phyloP scores from a whole-genome alignment of 92 coral and sea anemone species.

The Pocillopora meandrina region DNA sequence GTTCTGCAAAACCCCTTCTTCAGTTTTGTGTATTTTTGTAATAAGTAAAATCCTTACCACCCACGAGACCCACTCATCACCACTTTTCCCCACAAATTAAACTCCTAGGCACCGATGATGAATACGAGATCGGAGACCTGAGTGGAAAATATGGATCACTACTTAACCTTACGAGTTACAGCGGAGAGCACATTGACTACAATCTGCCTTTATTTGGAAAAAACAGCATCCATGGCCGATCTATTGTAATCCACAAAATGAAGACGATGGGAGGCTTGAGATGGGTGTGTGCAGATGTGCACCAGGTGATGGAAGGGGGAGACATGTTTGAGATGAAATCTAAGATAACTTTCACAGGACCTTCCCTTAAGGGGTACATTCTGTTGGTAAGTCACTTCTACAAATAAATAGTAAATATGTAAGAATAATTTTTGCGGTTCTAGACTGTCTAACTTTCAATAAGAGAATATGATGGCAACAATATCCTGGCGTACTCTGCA shows the following conservation, averaged over 20 bases:
- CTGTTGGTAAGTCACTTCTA: conserved; percentile 67
- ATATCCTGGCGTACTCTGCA: too few relatives aligned
- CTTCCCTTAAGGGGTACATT: conserved; percentile 70
- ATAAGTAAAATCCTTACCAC: not conserved
- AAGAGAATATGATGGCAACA: too few relatives aligned
- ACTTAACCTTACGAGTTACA: conserved; percentile 40
- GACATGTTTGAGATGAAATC: conserved; percentile 48
- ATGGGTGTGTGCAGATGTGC: conserved; percentile 90
- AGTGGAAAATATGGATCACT: conserved; percentile 90
- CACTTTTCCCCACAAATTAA: not conserved
- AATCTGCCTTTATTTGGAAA: conserved; percentile 91
- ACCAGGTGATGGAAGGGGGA: conserved; percentile 27
- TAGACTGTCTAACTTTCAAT: too few relatives aligned
- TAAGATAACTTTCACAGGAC: conserved; percentile 68
- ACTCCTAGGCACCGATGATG: conserved; percentile 81
- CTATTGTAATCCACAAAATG: conserved; percentile 80
- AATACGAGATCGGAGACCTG: conserved; percentile 93
- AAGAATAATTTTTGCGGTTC: too few relatives aligned
- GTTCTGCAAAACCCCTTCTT: too few relatives aligned
- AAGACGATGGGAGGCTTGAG: conserved; percentile 63
- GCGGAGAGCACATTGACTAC: conserved; percentile 57
- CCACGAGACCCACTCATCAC: not conserved
- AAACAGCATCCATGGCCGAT: conserved; percentile 88
- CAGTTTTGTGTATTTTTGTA: too few relatives aligned
- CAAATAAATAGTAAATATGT: too few relatives aligned